Evolutionary conservation across 2,888 invertebrate species (phyloP).

Genomic region (Euzetes globulus): DNA sequence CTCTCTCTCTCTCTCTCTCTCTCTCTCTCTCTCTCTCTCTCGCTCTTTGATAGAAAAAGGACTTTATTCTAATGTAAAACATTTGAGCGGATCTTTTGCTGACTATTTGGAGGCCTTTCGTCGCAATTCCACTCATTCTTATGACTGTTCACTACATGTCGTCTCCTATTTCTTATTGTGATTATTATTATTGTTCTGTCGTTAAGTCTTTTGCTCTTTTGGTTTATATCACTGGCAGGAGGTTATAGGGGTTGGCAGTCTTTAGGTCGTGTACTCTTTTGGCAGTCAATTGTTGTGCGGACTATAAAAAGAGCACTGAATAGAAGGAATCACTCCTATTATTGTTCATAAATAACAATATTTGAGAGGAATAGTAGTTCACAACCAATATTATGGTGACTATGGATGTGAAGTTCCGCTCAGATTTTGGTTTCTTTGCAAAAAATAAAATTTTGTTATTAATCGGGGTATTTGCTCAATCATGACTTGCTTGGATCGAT

Average conservation of each 20-base stretch:
- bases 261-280: conserved; percentile 27
- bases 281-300: conserved; percentile 23
- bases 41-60: too few relatives aligned
- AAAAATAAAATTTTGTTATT: too few relatives aligned
- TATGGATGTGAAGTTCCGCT: too few relatives aligned
- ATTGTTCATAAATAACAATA: neutral
- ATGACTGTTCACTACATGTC: neutral
- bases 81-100: neutral
- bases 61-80: neutral
- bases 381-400: too few relatives aligned
- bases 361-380: conserved; percentile 1
- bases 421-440: too few relatives aligned
- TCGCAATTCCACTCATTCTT: neutral
- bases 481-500: too few relatives aligned
- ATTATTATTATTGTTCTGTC: conserved; percentile 1
- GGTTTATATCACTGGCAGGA: neutral
- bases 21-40: neutral
- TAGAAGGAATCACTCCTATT: neutral
- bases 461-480: too few relatives aligned
- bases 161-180: conserved; percentile 7
- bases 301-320: neutral
- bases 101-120: neutral
- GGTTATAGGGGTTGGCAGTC: neutral
- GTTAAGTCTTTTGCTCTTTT: conserved; percentile 11
- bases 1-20: neutral